A percentile compares a stretch with the other conserved stretches of the same genome.
Evolutionary conservation across 2,113 vertebrate genomes (phyloP).

Genomic region (Syngnathoides biaculeatus): DNA sequence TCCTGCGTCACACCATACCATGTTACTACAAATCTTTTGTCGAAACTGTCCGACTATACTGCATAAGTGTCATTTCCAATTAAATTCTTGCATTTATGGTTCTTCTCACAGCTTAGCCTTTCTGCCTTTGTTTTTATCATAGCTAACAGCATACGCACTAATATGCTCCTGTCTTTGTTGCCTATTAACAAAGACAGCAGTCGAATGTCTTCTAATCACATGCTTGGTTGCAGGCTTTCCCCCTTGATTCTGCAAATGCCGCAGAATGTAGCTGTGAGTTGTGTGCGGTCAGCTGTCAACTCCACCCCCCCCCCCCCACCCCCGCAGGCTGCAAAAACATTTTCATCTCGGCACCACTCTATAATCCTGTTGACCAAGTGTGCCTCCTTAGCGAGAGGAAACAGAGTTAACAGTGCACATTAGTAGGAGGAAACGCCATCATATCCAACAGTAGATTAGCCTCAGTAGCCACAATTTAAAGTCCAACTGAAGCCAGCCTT

Average conservation of each 20-base stretch:
- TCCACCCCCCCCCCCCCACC: background rate
- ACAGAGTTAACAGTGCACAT: background rate
- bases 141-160: no score
- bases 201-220: background rate
- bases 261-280: background rate
- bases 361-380: background rate
- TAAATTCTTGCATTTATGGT: no score
- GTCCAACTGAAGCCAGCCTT: background rate
- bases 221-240: background rate
- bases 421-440: background rate
- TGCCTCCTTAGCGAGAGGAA: background rate
- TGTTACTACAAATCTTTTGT: no score
- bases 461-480: background rate
- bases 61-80: no score
- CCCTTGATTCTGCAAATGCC: background rate
- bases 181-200: background rate
- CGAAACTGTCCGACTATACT: no score
- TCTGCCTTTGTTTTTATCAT: no score
- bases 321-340: background rate
- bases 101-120: no score
- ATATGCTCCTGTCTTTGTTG: no score
- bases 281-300: background rate
- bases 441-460: background rate
- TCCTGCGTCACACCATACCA: no score
- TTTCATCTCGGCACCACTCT: background rate